Evolutionary conservation across 1,140 invertebrate genomes (phyloP).

Genomic region (Drosophila persimilis): DNA sequence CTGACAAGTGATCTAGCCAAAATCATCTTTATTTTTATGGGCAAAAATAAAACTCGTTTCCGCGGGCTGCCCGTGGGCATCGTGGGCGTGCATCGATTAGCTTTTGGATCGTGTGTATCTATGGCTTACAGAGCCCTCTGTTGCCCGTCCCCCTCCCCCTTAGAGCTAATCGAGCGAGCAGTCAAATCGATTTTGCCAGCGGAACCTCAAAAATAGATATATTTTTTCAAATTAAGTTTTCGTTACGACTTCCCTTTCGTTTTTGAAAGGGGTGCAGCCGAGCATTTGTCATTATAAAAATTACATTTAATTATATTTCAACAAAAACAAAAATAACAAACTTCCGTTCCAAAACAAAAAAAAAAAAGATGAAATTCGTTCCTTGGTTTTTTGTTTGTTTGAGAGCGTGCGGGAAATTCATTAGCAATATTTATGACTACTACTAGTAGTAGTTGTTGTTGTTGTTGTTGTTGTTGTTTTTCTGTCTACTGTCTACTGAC

Average conservation of each 20-base stretch:
- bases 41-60: slow-evolving; percentile 66
- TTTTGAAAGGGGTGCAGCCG: slow-evolving; percentile 17
- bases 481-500: slow-evolving; percentile 54
- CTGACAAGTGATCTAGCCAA: slow-evolving; percentile 68
- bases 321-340: slow-evolving; percentile 48
- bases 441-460: slow-evolving; percentile 44
- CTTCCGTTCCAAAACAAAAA: slow-evolving; percentile 64
- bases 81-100: slow-evolving; percentile 79
- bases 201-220: not conserved
- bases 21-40: slow-evolving; percentile 77
- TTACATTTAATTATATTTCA: slow-evolving; percentile 79
- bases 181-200: slow-evolving; percentile 34
- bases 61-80: slow-evolving; percentile 24
- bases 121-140: slow-evolving; percentile 45
- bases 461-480: slow-evolving; percentile 17
- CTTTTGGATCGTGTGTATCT: slow-evolving; percentile 33
- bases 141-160: slow-evolving; percentile 1
- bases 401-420: slow-evolving; percentile 80
- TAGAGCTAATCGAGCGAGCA: slow-evolving; percentile 44
- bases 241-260: slow-evolving; percentile 15
- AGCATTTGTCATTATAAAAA: slow-evolving; percentile 76
- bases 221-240: slow-evolving; percentile 18
- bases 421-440: slow-evolving; percentile 78
- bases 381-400: slow-evolving; percentile 25
- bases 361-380: slow-evolving; percentile 31